Base-by-base conservation (phyloP, 2,113 vertebrate species). In the Lepus americanus region DNA sequence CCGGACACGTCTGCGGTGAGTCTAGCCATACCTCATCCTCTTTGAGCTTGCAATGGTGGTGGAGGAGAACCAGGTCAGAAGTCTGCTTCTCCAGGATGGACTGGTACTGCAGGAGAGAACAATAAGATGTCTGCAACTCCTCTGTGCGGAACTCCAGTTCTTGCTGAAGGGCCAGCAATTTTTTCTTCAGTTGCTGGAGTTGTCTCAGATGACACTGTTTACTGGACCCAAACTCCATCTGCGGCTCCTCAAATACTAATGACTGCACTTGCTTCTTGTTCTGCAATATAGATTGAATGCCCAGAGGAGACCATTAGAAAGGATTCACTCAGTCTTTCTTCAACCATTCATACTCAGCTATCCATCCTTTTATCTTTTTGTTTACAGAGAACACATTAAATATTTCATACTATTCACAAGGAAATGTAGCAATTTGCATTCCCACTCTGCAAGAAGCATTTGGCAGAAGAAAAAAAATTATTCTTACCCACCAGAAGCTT, bases 1-100 rank as follows among this genome's bases (percentile, higher is more conserved):
- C 6, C 31, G 90, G 89, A 44, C 66, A 87, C 44, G 67, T 69
- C 59, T 9, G 33, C 1, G 72, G 49, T 77, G 33, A 63, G 27
- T 73, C 61, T 89, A 14, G 6, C 20, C 1, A 63, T 98, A 99
- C 99, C 98, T 99, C 97, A 29, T 97, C 95, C 89, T 98, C 96
- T 86, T 98, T 97, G 19, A 97, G 66, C 72, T 97, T 96, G 88
- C 97, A 97, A 74, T 98, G 98, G 90, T 97, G 97, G 77, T 98
- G 98, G 55, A 98, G 96, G 36, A 93, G 64, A 27, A 97, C 96
- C 82, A 98, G 88, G 59, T 98, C 97, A 0, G 96, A 97, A 49
- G 95, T 92, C 89, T 98, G 96, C 94, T 97, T 95, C 90, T 98
- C 98, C 23, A 96, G 66, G 87, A 91, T 89, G 2, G 39, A 5